A percentile compares a stretch with the other conserved stretches of the same genome.
Conservation (phyloP, 2,797 vertebrate species). For the Gambelia wislizenii region DNA sequence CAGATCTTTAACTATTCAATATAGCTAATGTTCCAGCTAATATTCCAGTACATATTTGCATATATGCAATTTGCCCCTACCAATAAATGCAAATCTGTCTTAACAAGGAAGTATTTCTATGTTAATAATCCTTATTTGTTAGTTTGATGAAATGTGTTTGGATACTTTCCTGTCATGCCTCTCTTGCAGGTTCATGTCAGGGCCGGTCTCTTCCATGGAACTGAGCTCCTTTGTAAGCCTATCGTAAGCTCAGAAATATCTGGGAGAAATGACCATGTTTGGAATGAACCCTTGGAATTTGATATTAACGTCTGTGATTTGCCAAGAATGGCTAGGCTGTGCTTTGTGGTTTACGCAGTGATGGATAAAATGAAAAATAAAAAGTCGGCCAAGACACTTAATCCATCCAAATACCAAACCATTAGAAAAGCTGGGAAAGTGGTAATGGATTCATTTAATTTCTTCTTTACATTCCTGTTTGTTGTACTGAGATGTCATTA, state of each 20-base stretch:
- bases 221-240: conserved; percentile 94
- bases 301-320: conserved; percentile 92
- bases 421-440: conserved; percentile 92
- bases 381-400: conserved; percentile 91
- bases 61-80: too few species aligned
- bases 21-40: neutral
- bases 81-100: neutral
- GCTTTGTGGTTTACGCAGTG: conserved; percentile 94
- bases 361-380: conserved; percentile 97
- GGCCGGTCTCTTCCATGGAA: conserved; percentile 96
- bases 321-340: conserved; percentile 97
- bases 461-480: neutral
- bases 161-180: neutral
- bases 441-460: conserved; percentile 74
- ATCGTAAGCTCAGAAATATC: conserved; percentile 91
- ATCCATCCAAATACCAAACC: conserved; percentile 94
- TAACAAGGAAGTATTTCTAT: neutral
- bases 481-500: neutral
- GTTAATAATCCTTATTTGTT: conserved; percentile 13
- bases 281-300: conserved; percentile 92
- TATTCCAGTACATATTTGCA: neutral
- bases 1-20: neutral
- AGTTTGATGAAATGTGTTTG: neutral
- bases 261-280: conserved; percentile 90
- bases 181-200: conserved; percentile 91